Base-by-base conservation (phyloP, 2,113 vertebrate species). In the Gnathonemus longibarbis region DNA sequence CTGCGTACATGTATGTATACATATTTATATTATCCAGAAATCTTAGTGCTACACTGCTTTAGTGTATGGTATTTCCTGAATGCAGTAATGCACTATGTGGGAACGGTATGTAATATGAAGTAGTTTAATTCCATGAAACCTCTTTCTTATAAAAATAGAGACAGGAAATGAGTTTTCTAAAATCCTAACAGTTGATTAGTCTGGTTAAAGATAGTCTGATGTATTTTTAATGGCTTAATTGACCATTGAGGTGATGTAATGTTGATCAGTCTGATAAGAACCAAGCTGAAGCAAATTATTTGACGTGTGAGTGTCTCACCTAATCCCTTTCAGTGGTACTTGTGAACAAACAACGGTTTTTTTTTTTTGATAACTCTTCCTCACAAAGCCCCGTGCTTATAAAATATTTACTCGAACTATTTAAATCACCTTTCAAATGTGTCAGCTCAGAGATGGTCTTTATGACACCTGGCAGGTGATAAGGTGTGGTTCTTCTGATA, bases 141-240 rank as follows among this genome's bases (percentile, higher is more conserved):
- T 35, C 70, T 74, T 31, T 35, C 21, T 77, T 77, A 35, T 77
- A 77, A 77, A 39, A 35, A 42, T 21, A 80, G 11, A 83, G n/a
- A 53, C 35, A 52, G 62, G 13, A 39, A 56, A 39, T 56, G 24
- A 31, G 77, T 49, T 19, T 27, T 70, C 42, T n/a, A 13, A 27
- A 90, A 74, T 66, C 53, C 52, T 27, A 50, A 52, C 42, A 86
- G 85, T 35, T 46, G 62, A 88, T 77, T 90, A 58, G 84, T 87
- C 70, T 21, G 46, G 31, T 49, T 90, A 56, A 46, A 84, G 87
- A 50, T 66, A 52, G 50, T 88, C 90, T 83, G 19, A 90, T 90
- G n/a, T 56, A 90, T 90, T 90, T 90, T 90, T 90, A 88, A 90
- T 35, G 10, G 39, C 70, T 77, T 90, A 90, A 88, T 88, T 83